phyloP scores from a whole-genome alignment of 1,140 invertebrate genomes.

The Drosophila ercepeae region DNA sequence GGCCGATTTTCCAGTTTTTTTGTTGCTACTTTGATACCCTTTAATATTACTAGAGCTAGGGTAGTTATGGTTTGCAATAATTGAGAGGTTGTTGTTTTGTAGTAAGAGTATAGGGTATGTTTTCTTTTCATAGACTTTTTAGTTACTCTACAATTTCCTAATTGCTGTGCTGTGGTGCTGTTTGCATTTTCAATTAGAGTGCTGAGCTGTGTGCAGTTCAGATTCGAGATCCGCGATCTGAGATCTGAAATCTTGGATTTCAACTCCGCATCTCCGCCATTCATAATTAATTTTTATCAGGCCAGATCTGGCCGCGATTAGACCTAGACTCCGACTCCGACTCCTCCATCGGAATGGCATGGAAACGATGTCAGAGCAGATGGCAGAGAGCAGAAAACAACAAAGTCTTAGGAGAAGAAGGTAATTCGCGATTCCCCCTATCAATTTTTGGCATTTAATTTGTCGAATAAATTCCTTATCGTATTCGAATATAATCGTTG shows the following conservation, averaged over 20 bases:
- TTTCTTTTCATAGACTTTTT: not conserved
- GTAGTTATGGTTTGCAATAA: too few species aligned
- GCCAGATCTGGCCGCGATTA: conserved; percentile 72
- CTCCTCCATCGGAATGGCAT: not conserved
- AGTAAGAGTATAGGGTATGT: too few species aligned
- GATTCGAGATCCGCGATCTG: not conserved
- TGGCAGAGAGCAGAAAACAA: conserved; percentile 8
- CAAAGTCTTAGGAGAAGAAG: not conserved
- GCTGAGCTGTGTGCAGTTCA: not conserved
- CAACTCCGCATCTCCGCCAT: conserved; percentile 32
- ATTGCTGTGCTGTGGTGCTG: conserved; percentile 39
- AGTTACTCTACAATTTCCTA: not conserved
- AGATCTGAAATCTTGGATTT: not conserved
- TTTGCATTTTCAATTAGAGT: conserved; percentile 79
- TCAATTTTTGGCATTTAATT: conserved; percentile 75
- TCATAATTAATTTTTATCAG: conserved; percentile 81
- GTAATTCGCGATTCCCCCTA: conserved; percentile 36
- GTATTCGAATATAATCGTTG: conserved; percentile 57
- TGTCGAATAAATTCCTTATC: conserved; percentile 77
- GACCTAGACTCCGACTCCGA: conserved; percentile 9
- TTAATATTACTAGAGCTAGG: not conserved
- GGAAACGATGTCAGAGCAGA: conserved; percentile 66
- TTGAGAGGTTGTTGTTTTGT: too few species aligned
- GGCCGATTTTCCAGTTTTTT: conserved; percentile 60
- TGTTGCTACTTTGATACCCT: conserved; percentile 8